phyloP scores from a whole-genome alignment of 2,888 invertebrate species.

The Oxytorus armatus region DNA sequence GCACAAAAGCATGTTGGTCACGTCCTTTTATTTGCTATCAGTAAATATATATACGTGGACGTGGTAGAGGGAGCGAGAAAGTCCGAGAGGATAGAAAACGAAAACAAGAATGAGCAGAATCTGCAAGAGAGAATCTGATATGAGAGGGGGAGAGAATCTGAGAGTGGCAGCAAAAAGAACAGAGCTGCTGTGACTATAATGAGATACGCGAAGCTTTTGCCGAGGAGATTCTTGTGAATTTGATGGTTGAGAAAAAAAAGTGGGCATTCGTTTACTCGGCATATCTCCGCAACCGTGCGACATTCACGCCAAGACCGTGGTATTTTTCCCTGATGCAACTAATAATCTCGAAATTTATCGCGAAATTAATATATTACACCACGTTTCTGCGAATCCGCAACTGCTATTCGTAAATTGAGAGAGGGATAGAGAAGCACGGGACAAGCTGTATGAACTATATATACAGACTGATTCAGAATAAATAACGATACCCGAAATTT shows the following conservation, averaged over 20 bases:
- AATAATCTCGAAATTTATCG: constrained; percentile 57
- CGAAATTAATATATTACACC: constrained; percentile 29
- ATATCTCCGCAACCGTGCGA: constrained; percentile 37
- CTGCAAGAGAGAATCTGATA: constrained; percentile 22
- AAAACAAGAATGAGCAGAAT: constrained; percentile 54
- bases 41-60: background rate
- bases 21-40: background rate
- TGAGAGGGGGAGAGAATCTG: constrained; percentile 33
- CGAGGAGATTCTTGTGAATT: constrained; percentile 61
- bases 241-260: constrained; percentile 40
- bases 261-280: constrained; percentile 53
- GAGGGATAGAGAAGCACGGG: background rate
- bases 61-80: constrained; percentile 11
- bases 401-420: no score
- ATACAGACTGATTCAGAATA: no score
- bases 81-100: constrained; percentile 27
- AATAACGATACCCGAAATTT: no score
- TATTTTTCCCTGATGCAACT: constrained; percentile 44
- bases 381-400: background rate
- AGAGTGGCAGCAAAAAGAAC: constrained; percentile 40
- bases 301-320: constrained; percentile 53
- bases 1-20: background rate
- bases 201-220: constrained; percentile 50
- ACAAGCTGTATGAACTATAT: background rate
- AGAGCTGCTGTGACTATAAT: constrained; percentile 43